Evolutionary conservation across 1,140 invertebrate genomes (phyloP).

Genomic region (Cardiocondyla obscurior): DNA sequence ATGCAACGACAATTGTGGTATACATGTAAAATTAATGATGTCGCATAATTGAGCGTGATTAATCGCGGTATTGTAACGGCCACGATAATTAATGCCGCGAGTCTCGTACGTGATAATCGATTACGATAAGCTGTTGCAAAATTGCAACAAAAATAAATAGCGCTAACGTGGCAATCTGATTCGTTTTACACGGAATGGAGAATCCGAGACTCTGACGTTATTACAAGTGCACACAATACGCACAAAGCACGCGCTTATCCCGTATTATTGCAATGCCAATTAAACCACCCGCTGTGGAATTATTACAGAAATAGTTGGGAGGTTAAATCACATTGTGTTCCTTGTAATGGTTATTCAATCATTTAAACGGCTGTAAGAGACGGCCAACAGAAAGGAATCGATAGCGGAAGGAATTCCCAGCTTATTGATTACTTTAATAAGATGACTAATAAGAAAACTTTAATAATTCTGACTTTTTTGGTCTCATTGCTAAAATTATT

Average conservation of each 20-base stretch:
- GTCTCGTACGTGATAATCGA: conserved; percentile 44
- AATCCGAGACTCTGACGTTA: neutral
- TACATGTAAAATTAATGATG: conserved; percentile 41
- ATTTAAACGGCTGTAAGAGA: neutral
- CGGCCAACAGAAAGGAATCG: neutral
- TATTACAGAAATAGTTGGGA: conserved; percentile 13
- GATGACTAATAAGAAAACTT: neutral
- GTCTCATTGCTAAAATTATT: conserved; percentile 3
- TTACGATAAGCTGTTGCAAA: conserved; percentile 27
- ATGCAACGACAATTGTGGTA: conserved; percentile 1
- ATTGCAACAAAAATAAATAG: conserved; percentile 33
- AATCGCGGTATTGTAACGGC: conserved; percentile 41
- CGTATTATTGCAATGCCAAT: conserved; percentile 17
- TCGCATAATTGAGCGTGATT: conserved; percentile 44
- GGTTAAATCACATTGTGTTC: neutral
- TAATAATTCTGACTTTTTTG: too few species aligned
- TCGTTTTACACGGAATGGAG: conserved; percentile 19
- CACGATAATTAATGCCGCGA: conserved; percentile 48
- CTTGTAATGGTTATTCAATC: neutral
- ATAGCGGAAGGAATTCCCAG: neutral
- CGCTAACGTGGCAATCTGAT: conserved; percentile 36
- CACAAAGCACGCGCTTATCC: neutral
- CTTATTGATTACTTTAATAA: conserved; percentile 28
- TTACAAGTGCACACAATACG: neutral
- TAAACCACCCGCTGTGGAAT: neutral